Percentiles rank a stretch among this genome's conserved stretches.
Evolutionary conservation across 2,113 vertebrate genomes (phyloP).

Genomic region (Falco punctatus): DNA sequence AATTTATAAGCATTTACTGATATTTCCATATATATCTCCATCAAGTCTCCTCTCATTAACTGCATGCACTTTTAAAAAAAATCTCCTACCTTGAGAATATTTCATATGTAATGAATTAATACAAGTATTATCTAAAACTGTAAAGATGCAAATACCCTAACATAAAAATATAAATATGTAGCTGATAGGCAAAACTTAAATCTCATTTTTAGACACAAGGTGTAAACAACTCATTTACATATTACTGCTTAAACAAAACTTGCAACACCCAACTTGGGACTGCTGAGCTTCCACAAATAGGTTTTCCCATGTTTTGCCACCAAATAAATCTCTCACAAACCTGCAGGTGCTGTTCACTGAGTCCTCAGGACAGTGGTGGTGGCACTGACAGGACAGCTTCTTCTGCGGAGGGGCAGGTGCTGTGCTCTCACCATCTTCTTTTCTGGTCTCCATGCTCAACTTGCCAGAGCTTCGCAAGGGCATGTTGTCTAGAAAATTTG

Average conservation of each 20-base stretch:
- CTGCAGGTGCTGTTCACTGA: constrained; percentile 95
- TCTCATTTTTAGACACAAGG: background rate
- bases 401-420: constrained; percentile 81
- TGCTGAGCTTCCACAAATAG: background rate
- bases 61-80: background rate
- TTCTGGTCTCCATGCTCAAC: constrained; percentile 79
- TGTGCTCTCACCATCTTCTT: constrained; percentile 80
- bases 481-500: constrained; percentile 84
- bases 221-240: background rate
- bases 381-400: constrained; percentile 89
- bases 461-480: constrained; percentile 87
- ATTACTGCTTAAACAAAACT: background rate
- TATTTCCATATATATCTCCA: background rate
- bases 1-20: background rate
- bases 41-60: background rate
- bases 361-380: constrained; percentile 93
- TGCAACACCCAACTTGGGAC: background rate
- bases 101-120: background rate
- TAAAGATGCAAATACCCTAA: background rate
- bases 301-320: background rate
- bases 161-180: background rate
- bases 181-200: background rate
- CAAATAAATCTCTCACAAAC: constrained; percentile 65
- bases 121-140: background rate
- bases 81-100: background rate